phyloP scores from a whole-genome alignment of 1,140 invertebrate species.

The Dysdera silvatica region DNA sequence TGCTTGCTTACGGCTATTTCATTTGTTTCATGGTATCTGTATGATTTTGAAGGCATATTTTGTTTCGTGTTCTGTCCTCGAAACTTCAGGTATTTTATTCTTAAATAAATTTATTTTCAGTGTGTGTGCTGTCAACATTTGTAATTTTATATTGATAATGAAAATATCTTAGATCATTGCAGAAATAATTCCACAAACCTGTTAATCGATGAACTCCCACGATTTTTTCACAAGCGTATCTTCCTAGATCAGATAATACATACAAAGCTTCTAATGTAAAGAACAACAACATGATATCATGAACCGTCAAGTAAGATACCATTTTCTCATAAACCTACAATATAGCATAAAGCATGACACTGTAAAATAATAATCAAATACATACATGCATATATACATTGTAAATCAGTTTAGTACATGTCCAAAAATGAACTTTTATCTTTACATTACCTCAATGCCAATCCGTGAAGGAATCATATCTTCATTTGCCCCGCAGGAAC shows the following conservation, averaged over 20 bases:
- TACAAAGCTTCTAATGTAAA: slow-evolving; percentile 90
- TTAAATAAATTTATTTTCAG: too few species aligned
- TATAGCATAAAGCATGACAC: neutral
- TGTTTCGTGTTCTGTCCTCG: too few species aligned
- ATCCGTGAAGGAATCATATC: slow-evolving; percentile 60
- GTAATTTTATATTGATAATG: too few species aligned
- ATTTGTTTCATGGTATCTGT: too few species aligned
- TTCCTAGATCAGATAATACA: slow-evolving; percentile 81
- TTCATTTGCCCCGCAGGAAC: slow-evolving; percentile 70
- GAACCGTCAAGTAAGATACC: slow-evolving; percentile 72
- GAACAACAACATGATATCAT: slow-evolving; percentile 90
- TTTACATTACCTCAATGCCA: slow-evolving; percentile 49
- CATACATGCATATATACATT: too few species aligned
- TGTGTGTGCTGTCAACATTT: too few species aligned
- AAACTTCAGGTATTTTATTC: too few species aligned
- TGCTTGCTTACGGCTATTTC: too few species aligned
- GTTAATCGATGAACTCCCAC: slow-evolving; percentile 72
- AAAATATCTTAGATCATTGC: too few species aligned
- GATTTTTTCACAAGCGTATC: slow-evolving; percentile 75
- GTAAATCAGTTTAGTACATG: slow-evolving; percentile 25
- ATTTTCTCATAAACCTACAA: slow-evolving; percentile 61
- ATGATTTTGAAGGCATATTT: too few species aligned
- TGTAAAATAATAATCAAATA: too few species aligned
- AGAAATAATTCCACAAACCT: too few species aligned
- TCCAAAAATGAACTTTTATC: slow-evolving; percentile 16